phyloP scores from a whole-genome alignment of 2,113 vertebrate genomes.

The Thunnus maccoyii region DNA sequence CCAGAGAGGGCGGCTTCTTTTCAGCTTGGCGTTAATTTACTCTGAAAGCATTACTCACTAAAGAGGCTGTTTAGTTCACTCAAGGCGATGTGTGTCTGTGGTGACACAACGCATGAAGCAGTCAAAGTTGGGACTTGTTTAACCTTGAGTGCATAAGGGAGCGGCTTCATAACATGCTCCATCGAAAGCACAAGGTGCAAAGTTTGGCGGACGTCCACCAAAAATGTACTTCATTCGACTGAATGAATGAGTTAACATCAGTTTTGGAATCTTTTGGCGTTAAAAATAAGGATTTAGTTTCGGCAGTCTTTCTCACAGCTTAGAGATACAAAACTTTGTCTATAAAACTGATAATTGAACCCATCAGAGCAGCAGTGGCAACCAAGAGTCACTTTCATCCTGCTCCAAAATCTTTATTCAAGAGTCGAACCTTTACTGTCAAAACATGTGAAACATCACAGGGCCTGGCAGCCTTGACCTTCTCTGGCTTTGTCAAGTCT shows the following conservation, averaged over 20 bases:
- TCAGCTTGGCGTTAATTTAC: too few species aligned
- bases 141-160: not conserved
- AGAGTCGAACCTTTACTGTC: not conserved
- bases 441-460: not conserved
- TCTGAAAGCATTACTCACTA: constrained; percentile 5
- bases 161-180: not conserved
- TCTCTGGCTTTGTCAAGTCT: not conserved
- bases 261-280: not conserved
- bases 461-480: not conserved
- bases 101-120: constrained; percentile 11
- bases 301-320: not conserved
- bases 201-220: not conserved
- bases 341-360: not conserved
- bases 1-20: too few species aligned
- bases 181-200: not conserved
- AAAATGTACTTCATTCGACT: not conserved
- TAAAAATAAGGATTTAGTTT: not conserved
- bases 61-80: constrained; percentile 28
- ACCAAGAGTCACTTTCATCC: not conserved
- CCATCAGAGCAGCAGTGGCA: not conserved
- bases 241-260: not conserved
- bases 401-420: not conserved
- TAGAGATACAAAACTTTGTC: not conserved
- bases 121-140: constrained; percentile 34
- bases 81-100: constrained; percentile 20